These are phyloP conservation scores for Sarcophaga rosellei DNA, from an alignment of 2,888 invertebrate genomes.

Conservation along the genomic window DNA sequence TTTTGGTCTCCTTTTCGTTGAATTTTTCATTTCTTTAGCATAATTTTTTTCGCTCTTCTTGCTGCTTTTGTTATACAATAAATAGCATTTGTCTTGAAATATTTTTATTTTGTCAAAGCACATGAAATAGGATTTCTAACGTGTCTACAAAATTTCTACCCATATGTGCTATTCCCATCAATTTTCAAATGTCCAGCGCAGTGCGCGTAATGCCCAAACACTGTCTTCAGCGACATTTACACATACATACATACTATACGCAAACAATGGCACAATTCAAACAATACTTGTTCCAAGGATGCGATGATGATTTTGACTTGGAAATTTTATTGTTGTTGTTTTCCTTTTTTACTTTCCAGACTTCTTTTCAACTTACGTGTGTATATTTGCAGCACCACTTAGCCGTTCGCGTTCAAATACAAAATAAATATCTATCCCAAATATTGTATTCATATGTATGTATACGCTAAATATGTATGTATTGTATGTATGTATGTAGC, in stretches of 20 bases:
- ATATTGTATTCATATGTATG: slow-evolving; percentile 56
- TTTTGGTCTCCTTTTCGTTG: not conserved
- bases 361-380: slow-evolving; percentile 22
- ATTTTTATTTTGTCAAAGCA: slow-evolving; percentile 64
- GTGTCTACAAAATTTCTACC: slow-evolving; percentile 77
- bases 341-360: slow-evolving; percentile 15
- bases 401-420: slow-evolving; percentile 73
- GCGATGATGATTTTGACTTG: slow-evolving; percentile 40
- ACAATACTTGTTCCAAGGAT: slow-evolving; percentile 70
- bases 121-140: slow-evolving; percentile 34
- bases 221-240: slow-evolving; percentile 29
- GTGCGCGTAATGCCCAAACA: slow-evolving; percentile 70
- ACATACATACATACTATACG: slow-evolving; percentile 3
- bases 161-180: slow-evolving; percentile 75
- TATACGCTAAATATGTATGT: slow-evolving; percentile 23
- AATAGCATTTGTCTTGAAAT: slow-evolving; percentile 49
- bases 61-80: slow-evolving; percentile 21
- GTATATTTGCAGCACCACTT: slow-evolving; percentile 55
- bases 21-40: slow-evolving; percentile 7
- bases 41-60: slow-evolving; percentile 43
- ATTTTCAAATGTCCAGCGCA: slow-evolving; percentile 76
- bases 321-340: slow-evolving; percentile 22
- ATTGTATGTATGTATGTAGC: slow-evolving; percentile 13
- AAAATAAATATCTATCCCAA: slow-evolving; percentile 77
- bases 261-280: slow-evolving; percentile 42